phyloP scores from a whole-genome alignment of 2,113 vertebrate species.

The Centropus bengalensis region DNA sequence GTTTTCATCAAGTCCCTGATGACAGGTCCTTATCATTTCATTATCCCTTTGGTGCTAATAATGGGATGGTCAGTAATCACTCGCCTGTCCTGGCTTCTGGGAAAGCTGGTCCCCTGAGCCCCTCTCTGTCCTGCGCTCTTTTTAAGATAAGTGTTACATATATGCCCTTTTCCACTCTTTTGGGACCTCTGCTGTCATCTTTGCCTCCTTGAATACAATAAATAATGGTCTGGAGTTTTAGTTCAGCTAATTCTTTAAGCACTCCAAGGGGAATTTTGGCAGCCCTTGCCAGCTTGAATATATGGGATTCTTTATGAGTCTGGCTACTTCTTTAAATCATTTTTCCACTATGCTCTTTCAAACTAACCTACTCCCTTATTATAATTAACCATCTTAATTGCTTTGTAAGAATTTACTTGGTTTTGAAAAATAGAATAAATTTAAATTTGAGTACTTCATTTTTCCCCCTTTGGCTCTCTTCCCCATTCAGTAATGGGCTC shows the following conservation, averaged over 20 bases:
- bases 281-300: not conserved
- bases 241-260: slow-evolving; percentile 22
- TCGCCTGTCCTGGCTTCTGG: not conserved
- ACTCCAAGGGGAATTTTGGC: not conserved
- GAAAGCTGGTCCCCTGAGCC: not conserved
- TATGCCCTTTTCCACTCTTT: not conserved
- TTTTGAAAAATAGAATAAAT: not conserved
- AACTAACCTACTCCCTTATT: not conserved
- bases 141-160: not conserved
- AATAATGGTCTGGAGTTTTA: slow-evolving; percentile 23
- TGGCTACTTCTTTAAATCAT: not conserved
- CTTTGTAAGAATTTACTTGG: not conserved
- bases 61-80: not conserved
- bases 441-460: not conserved
- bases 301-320: not conserved
- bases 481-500: not conserved
- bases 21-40: not conserved
- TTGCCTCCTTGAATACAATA: not conserved
- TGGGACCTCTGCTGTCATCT: not conserved
- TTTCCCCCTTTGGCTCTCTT: not conserved
- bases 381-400: not conserved
- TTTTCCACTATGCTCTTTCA: not conserved
- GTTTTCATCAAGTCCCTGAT: not conserved
- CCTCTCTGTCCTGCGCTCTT: not conserved
- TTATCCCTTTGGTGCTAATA: not conserved